Evolutionary conservation across 2,113 vertebrate species (phyloP).

Genomic region (Rhynchomys soricoides): DNA sequence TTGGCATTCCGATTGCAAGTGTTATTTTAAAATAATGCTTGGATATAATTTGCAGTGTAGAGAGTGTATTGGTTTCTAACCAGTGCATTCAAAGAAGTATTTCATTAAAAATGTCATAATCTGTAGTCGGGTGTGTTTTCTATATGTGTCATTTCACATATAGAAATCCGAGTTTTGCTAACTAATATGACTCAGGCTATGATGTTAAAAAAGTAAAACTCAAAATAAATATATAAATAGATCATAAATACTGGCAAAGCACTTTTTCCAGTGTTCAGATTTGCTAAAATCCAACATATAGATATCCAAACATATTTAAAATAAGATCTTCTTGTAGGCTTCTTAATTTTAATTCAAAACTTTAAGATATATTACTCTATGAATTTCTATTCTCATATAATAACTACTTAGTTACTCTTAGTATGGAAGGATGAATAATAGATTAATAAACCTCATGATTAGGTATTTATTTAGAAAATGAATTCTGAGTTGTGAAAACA

Average conservation of each 20-base stretch:
- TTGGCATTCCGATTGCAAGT: constrained; percentile 36
- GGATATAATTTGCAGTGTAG: background rate
- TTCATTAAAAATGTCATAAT: constrained; percentile 36
- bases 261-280: background rate
- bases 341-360: background rate
- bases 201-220: background rate
- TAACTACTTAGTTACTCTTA: background rate
- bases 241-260: background rate
- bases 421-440: background rate
- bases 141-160: background rate
- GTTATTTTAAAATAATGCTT: constrained; percentile 30
- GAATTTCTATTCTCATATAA: background rate
- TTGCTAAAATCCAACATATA: background rate
- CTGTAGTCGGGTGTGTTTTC: background rate
- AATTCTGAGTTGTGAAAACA: background rate
- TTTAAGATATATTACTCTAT: background rate
- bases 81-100: constrained; percentile 45
- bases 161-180: background rate
- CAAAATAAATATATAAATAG: background rate
- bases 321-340: background rate
- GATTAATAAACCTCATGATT: background rate
- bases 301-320: constrained; percentile 37
- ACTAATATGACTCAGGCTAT: background rate
- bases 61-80: background rate
- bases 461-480: background rate